Evolutionary conservation across 2,113 vertebrate genomes (phyloP).

Genomic region (Cebidichthys violaceus): DNA sequence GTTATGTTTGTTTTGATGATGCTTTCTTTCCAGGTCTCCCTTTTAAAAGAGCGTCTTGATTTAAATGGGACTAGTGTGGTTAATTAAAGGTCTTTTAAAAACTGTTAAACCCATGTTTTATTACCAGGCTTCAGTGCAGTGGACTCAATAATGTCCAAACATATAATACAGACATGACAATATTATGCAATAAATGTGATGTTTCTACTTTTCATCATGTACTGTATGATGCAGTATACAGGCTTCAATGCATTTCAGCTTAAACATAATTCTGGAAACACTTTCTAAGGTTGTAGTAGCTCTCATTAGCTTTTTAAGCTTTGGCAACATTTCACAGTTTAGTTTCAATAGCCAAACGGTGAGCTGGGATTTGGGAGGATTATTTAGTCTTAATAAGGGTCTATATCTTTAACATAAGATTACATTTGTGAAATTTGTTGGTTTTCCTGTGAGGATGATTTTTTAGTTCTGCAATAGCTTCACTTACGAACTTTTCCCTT

Average conservation of each 20-base stretch:
- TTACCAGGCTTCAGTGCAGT: constrained; percentile 45
- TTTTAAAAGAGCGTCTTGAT: neutral
- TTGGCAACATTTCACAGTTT: neutral
- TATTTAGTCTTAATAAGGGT: neutral
- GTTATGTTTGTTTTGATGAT: neutral
- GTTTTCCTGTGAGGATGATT: neutral
- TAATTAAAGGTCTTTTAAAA: constrained; percentile 27
- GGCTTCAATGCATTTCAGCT: neutral
- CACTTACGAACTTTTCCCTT: neutral
- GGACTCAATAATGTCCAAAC: constrained; percentile 49
- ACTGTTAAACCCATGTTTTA: neutral
- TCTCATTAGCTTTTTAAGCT: neutral
- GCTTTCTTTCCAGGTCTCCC: neutral
- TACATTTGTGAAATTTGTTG: neutral
- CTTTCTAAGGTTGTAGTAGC: neutral
- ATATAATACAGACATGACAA: constrained; percentile 29
- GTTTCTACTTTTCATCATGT: constrained; percentile 5
- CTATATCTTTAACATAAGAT: neutral
- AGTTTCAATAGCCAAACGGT: neutral
- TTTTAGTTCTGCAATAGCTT: neutral
- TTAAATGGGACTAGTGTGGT: neutral
- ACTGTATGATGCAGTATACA: neutral
- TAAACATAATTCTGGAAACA: neutral
- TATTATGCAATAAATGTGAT: neutral
- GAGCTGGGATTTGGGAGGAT: constrained; percentile 1